Evolutionary conservation across 2,888 invertebrate species (phyloP).

Genomic region (Folsomia candida): DNA sequence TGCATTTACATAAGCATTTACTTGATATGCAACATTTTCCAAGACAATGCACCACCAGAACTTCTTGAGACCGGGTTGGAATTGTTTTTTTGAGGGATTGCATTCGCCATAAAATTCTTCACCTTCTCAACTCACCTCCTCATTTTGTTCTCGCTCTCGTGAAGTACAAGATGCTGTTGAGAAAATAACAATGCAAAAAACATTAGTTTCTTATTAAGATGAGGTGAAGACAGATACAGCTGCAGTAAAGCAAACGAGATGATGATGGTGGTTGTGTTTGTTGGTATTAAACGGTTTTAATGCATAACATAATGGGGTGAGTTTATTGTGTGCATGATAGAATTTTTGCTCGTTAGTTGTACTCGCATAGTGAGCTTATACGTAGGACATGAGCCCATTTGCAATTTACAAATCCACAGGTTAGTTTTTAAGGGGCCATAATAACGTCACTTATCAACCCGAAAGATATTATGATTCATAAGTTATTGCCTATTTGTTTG

Average conservation of each 20-base stretch:
- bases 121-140: not conserved
- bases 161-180: not conserved
- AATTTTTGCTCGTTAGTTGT: conserved; percentile 1
- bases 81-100: too few relatives aligned
- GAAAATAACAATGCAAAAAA: not conserved
- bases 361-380: not conserved
- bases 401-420: conserved; percentile 11
- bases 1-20: too few relatives aligned
- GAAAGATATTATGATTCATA: conserved; percentile 15
- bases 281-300: not conserved
- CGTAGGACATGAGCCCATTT: not conserved
- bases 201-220: not conserved
- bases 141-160: not conserved
- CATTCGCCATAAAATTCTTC: not conserved
- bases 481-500: conserved; percentile 18
- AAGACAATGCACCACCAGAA: not conserved
- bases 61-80: too few relatives aligned
- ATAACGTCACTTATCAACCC: conserved; percentile 15
- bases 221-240: not conserved
- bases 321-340: not conserved
- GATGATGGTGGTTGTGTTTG: not conserved
- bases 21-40: not conserved
- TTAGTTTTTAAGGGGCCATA: conserved; percentile 18
- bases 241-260: not conserved
- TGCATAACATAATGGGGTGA: not conserved